Evolutionary conservation across 2,797 vertebrate genomes (phyloP), one percentile per base, ranked within the genome.

Genomic region (Psittacula echo): DNA sequence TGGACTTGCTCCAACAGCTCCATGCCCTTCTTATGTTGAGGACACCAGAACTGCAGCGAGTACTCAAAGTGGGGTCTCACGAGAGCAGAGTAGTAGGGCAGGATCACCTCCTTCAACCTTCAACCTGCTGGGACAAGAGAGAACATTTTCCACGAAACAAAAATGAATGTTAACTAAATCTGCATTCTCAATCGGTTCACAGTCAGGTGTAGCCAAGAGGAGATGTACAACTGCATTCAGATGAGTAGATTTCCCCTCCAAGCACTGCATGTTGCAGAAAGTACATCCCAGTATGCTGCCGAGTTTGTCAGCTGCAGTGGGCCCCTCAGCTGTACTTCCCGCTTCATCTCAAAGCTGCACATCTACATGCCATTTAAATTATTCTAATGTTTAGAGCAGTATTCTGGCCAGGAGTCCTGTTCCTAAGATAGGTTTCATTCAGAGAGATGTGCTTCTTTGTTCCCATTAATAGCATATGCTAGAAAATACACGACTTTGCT

Each of bases 261-360:
- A 20, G 54, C 11, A 7, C 41, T 16, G 17, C 42, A 44, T 2
- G 0, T 1, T 8, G 15, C 37, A 50, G 18, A 77, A 56, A 27
- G 42, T 6, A 7, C 34, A 54, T 32, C 29, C 42, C 19, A 6
- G 39, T 8, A 8, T 2, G 2, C 23, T 32, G 47, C 9, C 7
- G 39, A 20, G 53, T 34, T 1, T 53, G 62, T 11, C 10, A 18
- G 10, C 1, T 7, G 10, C 32, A 41, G 29, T 0, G 1, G 15
- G 48, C 62, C 56, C 54, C n/a, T 22, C 26, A 7, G 39, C 58
- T 45, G 16, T 3, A 2, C 32, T 9, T 10, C 14, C 54, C 7
- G 0, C 21, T 26, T 34, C 24, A 32, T 11, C 26, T 60, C 34
- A 29, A 47, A 75, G 27, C 27, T 18, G 27, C 11, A 9, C 30